Percentiles rank a stretch among this genome's conserved stretches.
Conservation (phyloP, 2,888 invertebrate genomes). For the Tineola bisselliella region DNA sequence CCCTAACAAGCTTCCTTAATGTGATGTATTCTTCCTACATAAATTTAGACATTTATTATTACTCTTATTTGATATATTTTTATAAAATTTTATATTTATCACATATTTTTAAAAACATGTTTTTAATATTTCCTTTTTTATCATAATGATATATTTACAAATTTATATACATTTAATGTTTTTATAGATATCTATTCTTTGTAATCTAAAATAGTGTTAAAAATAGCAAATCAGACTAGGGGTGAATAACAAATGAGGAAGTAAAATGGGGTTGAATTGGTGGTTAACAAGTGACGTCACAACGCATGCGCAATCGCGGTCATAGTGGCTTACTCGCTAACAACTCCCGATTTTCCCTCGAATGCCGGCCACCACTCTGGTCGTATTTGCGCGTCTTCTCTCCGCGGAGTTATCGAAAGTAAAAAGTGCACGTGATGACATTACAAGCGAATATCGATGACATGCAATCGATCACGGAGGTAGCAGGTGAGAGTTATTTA, state of each 20-base stretch:
- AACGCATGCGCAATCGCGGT: slow-evolving; percentile 44
- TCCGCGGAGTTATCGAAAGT: neutral
- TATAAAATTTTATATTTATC: too few relatives aligned
- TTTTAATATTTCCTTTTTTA: too few relatives aligned
- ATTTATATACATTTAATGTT: too few relatives aligned
- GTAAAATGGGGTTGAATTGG: slow-evolving; percentile 14
- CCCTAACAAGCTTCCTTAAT: neutral
- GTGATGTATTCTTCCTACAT: too few relatives aligned
- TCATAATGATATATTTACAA: too few relatives aligned
- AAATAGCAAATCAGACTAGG: neutral
- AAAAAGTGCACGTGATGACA: slow-evolving; percentile 3
- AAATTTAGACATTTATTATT: too few relatives aligned
- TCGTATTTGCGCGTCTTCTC: neutral
- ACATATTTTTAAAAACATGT: too few relatives aligned
- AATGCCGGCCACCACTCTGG: slow-evolving; percentile 28
- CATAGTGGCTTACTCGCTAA: slow-evolving; percentile 34
- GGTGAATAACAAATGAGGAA: slow-evolving; percentile 10
- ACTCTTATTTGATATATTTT: too few relatives aligned
- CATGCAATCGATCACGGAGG: neutral
- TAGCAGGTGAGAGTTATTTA: neutral
- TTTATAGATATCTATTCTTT: too few relatives aligned
- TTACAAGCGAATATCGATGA: neutral
- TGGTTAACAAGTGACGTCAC: slow-evolving; percentile 46
- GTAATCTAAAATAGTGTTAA: neutral
- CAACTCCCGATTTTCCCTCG: slow-evolving; percentile 47